phyloP scores from a whole-genome alignment of 1,140 invertebrate species.

The Neodiprion lecontei region DNA sequence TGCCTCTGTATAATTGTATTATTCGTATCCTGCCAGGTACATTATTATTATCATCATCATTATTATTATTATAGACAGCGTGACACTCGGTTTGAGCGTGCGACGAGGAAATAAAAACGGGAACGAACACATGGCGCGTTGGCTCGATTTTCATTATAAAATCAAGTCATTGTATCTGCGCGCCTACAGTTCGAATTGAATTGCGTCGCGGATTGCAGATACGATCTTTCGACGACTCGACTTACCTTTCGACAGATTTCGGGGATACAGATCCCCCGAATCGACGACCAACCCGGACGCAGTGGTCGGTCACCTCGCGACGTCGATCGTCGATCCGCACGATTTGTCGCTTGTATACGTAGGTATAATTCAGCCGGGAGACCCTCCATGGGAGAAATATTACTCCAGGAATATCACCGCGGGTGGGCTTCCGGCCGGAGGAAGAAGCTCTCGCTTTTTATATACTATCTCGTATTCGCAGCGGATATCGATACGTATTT shows the following conservation, averaged over 20 bases:
- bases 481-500: too few relatives aligned
- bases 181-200: too few relatives aligned
- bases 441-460: constrained; percentile 6
- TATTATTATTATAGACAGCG: too few relatives aligned
- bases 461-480: too few relatives aligned
- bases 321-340: too few relatives aligned
- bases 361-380: constrained; percentile 28
- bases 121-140: background rate
- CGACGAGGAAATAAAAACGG: background rate
- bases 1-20: constrained; percentile 2
- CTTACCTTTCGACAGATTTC: background rate
- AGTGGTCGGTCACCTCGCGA: background rate
- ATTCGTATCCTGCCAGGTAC: too few relatives aligned
- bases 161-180: background rate
- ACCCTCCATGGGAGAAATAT: constrained; percentile 28
- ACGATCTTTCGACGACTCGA: too few relatives aligned
- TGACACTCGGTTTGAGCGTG: too few relatives aligned
- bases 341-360: constrained; percentile 18
- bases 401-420: background rate
- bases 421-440: constrained; percentile 15
- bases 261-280: background rate
- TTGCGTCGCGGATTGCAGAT: too few relatives aligned
- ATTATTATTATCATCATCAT: too few relatives aligned
- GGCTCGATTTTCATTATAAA: background rate
- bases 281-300: background rate